Percentiles rank a stretch among this genome's conserved stretches.
Conservation (phyloP, 2,888 invertebrate species). For the Trissolcus japonicus region DNA sequence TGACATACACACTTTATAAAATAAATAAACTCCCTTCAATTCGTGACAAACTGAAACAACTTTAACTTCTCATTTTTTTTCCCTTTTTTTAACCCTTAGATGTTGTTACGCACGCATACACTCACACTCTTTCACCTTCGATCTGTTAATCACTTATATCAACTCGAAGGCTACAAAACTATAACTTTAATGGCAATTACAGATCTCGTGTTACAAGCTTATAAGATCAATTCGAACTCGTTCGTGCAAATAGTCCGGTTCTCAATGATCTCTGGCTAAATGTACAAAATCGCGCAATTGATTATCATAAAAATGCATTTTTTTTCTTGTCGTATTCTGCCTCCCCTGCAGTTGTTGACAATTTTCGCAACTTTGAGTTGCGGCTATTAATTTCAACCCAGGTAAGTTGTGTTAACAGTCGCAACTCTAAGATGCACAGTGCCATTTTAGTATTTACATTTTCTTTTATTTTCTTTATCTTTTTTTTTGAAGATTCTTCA, state of each 20-base stretch:
- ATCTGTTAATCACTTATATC: constrained; percentile 32
- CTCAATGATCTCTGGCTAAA: constrained; percentile 9
- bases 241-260: constrained; percentile 38
- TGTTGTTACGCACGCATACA: constrained; percentile 6
- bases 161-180: constrained; percentile 45
- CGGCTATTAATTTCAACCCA: too few species aligned
- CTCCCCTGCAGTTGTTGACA: not conserved
- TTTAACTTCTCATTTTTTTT: constrained; percentile 24
- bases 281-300: constrained; percentile 37
- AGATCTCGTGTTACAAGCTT: constrained; percentile 46
- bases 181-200: constrained; percentile 46
- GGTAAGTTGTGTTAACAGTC: too few species aligned
- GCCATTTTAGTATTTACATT: constrained; percentile 14
- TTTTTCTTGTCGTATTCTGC: constrained; percentile 1
- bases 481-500: constrained; percentile 4
- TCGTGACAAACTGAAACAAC: constrained; percentile 29
- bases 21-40: constrained; percentile 32
- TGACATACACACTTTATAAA: constrained; percentile 38
- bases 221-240: constrained; percentile 36
- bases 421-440: not conserved
- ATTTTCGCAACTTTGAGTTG: too few species aligned
- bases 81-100: not conserved
- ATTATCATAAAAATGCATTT: constrained; percentile 41
- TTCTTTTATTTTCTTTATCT: too few species aligned
- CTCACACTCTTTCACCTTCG: constrained; percentile 7